Conservation (phyloP, 2,888 invertebrate species). For the Cenopis cana region DNA sequence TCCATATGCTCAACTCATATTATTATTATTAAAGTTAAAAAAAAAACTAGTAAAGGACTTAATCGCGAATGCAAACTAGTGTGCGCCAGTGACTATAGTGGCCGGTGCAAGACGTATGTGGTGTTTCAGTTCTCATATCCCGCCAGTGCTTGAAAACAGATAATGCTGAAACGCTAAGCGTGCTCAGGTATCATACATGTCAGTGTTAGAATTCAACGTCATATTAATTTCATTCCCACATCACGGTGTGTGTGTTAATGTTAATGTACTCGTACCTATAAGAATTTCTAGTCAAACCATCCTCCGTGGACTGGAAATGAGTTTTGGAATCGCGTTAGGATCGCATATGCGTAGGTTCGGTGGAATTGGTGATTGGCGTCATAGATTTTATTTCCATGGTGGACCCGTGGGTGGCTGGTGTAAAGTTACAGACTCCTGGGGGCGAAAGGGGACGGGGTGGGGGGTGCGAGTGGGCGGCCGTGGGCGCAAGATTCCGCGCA, state of each 20-base stretch:
- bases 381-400: slow-evolving; percentile 58
- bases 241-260: neutral
- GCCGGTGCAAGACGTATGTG: slow-evolving; percentile 23
- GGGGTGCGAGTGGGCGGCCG: slow-evolving; percentile 61
- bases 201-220: neutral
- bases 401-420: slow-evolving; percentile 70
- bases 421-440: slow-evolving; percentile 63
- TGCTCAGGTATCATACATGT: slow-evolving; percentile 17
- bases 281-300: neutral
- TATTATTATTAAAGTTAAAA: too few relatives aligned
- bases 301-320: too few relatives aligned
- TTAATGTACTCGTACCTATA: neutral
- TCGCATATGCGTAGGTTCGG: neutral
- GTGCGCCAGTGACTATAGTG: neutral
- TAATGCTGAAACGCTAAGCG: slow-evolving; percentile 24
- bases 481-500: slow-evolving; percentile 71
- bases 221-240: neutral
- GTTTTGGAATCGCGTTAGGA: neutral
- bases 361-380: slow-evolving; percentile 49
- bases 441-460: slow-evolving; percentile 47
- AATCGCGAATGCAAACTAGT: neutral
- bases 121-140: slow-evolving; percentile 27
- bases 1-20: slow-evolving; percentile 7
- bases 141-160: slow-evolving; percentile 2
- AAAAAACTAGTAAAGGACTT: slow-evolving; percentile 17